Evolutionary conservation across 2,113 vertebrate genomes (phyloP).

Genomic region (Xyliphius kryptos): DNA sequence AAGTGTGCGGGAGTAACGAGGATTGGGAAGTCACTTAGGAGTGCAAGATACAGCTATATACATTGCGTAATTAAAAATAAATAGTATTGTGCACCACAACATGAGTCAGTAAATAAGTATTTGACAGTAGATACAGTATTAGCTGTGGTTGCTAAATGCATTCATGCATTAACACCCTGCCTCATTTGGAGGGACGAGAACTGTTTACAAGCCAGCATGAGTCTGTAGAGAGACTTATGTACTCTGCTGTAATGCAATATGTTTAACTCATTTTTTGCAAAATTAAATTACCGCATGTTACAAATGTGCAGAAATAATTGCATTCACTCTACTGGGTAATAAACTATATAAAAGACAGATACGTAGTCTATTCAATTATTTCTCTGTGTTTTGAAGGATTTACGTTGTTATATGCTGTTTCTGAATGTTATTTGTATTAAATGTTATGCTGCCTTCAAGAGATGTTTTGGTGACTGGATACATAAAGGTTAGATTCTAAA

Average conservation of each 20-base stretch:
- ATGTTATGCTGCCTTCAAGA: neutral
- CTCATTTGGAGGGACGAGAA: neutral
- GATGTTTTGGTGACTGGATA: neutral
- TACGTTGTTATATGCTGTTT: neutral
- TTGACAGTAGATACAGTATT: neutral
- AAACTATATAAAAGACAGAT: neutral
- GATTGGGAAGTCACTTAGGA: too few species aligned
- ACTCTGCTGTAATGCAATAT: slow-evolving; percentile 1
- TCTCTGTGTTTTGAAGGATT: neutral
- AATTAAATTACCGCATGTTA: neutral
- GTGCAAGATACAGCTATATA: too few species aligned
- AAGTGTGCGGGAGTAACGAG: too few species aligned
- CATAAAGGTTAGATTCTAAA: neutral
- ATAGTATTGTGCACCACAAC: neutral
- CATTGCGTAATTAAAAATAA: too few species aligned
- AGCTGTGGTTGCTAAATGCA: neutral
- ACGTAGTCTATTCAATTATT: neutral
- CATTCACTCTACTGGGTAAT: neutral
- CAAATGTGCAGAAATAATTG: neutral
- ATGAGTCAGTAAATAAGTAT: too few species aligned
- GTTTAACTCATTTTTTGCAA: neutral
- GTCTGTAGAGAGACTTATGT: neutral
- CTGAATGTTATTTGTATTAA: neutral
- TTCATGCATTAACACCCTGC: neutral
- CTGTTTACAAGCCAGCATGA: neutral